Evolutionary conservation across 2,113 vertebrate genomes (phyloP), one percentile per base, ranked within the genome.

Genomic region (Chlamydotis undulata): DNA sequence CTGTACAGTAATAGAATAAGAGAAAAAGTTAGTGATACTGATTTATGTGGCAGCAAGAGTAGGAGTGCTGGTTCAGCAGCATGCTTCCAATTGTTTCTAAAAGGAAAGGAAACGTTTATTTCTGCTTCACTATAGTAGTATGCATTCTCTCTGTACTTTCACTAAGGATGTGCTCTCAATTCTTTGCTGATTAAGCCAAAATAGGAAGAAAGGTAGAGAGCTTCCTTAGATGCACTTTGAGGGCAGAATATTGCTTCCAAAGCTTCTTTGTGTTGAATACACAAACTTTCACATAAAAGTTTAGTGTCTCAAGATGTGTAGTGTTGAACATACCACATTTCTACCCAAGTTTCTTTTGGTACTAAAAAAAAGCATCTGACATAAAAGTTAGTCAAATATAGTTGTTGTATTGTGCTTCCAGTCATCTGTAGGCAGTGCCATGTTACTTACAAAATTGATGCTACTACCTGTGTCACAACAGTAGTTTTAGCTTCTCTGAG

Each of bases 401-500:
- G 22, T 47, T 69, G n/a, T 28, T 47, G 6, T 33, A 39, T 70
- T 80, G n/a, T 21, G 47, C 24, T 91, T 69, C 25, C 18, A 63
- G 73, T 77, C 45, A 10, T 75, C 61, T 31, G 52, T 82, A 45
- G 19, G 45, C 22, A 80, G 29, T 73, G 69, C 23, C 12, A 8
- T 39, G 29, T 53, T 83, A 39, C 14, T 61, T 35, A 61, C 29
- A 50, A 73, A 37, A 52, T 41, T 13, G 19, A 9, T 43, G 19
- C 12, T 74, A 19, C 39, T 7, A 50, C 0, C 0, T 83, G 16
- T 14, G 12, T 45, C 57, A 71, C 65, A 75, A 61, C 19, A 59
- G 21, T 43, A 57, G 14, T 53, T 74, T 77, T 59, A 65, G 8
- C 49, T 88, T 73, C 35, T 76, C 37, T 29, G 52, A 78, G 39